Conservation (phyloP, 2,113 vertebrate species). For the Emberiza fucata region DNA sequence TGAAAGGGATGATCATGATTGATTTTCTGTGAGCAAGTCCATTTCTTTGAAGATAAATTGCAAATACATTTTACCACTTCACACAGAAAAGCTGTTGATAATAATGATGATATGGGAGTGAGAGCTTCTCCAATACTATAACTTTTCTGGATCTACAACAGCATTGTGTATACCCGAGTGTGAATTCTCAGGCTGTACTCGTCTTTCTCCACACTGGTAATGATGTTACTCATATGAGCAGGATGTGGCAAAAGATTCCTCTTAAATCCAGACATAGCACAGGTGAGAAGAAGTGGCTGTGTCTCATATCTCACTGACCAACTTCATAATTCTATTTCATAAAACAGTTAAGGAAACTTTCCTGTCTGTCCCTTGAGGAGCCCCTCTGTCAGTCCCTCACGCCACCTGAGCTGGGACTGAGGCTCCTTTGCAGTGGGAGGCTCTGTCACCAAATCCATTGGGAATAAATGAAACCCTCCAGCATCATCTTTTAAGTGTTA, state of each 20-base stretch:
- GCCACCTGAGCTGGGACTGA: neutral
- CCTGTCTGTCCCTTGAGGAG: neutral
- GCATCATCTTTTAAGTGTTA: neutral
- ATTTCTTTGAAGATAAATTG: neutral
- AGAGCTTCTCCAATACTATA: neutral
- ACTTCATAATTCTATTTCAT: neutral
- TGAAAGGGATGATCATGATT: neutral
- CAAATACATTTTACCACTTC: neutral
- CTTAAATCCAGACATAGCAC: neutral
- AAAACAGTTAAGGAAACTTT: neutral
- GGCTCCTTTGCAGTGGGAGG: neutral
- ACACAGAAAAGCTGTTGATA: neutral
- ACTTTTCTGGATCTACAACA: neutral
- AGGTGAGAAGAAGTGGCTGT: neutral
- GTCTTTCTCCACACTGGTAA: neutral
- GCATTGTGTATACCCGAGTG: neutral
- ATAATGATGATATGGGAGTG: neutral
- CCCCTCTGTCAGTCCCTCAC: neutral
- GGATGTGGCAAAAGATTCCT: neutral
- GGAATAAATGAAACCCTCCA: neutral
- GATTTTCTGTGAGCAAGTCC: neutral
- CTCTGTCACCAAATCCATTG: neutral
- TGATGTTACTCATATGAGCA: neutral
- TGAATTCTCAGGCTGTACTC: neutral
- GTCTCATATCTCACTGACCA: neutral